phyloP scores from a whole-genome alignment of 2,888 invertebrate genomes.

The Lycocerus yunnanus region DNA sequence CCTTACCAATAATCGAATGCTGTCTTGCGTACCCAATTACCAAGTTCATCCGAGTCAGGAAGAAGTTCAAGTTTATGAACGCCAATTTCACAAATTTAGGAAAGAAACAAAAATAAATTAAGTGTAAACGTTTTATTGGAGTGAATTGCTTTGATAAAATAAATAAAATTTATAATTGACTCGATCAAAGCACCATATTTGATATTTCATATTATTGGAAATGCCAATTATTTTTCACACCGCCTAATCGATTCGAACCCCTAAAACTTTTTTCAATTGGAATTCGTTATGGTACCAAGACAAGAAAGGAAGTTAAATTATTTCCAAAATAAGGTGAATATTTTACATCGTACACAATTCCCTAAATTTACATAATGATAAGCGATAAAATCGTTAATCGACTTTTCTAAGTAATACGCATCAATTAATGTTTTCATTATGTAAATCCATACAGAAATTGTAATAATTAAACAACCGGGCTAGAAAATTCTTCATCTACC shows the following conservation, averaged over 20 bases:
- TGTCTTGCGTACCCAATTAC: slow-evolving; percentile 10
- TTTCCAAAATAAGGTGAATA: background rate
- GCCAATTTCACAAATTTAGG: background rate
- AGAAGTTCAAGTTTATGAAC: slow-evolving; percentile 20
- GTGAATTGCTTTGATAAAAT: background rate
- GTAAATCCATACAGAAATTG: slow-evolving; percentile 5
- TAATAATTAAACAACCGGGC: slow-evolving; percentile 8
- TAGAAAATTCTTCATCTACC: background rate
- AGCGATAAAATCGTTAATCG: slow-evolving; percentile 8
- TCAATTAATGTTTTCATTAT: background rate
- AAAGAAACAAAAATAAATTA: background rate
- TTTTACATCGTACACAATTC: background rate
- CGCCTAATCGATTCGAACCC: background rate
- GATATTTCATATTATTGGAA: too few species aligned
- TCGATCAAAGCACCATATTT: background rate
- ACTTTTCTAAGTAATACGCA: slow-evolving; percentile 5
- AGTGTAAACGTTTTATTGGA: background rate
- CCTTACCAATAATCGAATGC: slow-evolving; percentile 7
- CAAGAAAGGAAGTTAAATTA: background rate
- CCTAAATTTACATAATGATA: background rate
- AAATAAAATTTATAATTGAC: background rate
- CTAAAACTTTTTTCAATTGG: background rate
- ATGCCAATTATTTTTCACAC: background rate
- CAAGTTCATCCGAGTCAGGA: slow-evolving; percentile 11
- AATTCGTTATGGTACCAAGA: background rate